These are phyloP conservation scores for Diachasmimorpha longicaudata DNA, from an alignment of 1,140 invertebrate genomes.

Conservation along the genomic window DNA sequence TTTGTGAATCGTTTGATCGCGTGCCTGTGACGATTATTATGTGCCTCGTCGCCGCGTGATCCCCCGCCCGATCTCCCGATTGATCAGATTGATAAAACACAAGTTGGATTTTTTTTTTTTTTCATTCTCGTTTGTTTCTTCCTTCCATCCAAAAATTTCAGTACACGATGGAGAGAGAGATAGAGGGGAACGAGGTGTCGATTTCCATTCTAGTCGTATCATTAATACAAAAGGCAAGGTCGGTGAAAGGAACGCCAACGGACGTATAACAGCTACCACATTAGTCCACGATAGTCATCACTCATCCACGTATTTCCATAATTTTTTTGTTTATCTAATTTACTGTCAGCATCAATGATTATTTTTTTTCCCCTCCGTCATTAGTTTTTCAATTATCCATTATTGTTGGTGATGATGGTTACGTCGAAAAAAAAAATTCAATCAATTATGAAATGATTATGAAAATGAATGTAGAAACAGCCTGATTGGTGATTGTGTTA, in stretches of 20 bases:
- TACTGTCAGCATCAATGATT: neutral
- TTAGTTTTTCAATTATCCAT: neutral
- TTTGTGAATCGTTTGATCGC: conserved; percentile 16
- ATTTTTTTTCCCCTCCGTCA: neutral
- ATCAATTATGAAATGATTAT: neutral
- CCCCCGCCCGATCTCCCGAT: conserved; percentile 10
- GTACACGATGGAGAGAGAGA: neutral
- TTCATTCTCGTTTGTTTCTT: neutral
- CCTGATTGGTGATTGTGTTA: neutral
- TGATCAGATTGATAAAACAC: conserved; percentile 14
- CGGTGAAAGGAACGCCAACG: conserved; percentile 54
- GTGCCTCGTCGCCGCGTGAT: conserved; percentile 16
- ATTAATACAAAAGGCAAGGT: conserved; percentile 53
- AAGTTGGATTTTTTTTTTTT: neutral
- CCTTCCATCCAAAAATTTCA: neutral
- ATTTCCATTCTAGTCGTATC: conserved; percentile 35
- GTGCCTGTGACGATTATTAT: conserved; percentile 22
- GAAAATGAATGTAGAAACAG: neutral
- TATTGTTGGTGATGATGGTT: neutral
- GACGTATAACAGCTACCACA: conserved; percentile 13
- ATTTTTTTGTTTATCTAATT: conserved; percentile 11
- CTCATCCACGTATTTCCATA: conserved; percentile 28
- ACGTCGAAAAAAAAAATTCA: neutral
- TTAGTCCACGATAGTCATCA: neutral
- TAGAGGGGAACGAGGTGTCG: conserved; percentile 44